A percentile compares a stretch with the other conserved stretches of the same genome.
These are phyloP conservation scores for Gortyna flavago DNA, from an alignment of 2,888 invertebrate genomes.

Conservation along the genomic window DNA sequence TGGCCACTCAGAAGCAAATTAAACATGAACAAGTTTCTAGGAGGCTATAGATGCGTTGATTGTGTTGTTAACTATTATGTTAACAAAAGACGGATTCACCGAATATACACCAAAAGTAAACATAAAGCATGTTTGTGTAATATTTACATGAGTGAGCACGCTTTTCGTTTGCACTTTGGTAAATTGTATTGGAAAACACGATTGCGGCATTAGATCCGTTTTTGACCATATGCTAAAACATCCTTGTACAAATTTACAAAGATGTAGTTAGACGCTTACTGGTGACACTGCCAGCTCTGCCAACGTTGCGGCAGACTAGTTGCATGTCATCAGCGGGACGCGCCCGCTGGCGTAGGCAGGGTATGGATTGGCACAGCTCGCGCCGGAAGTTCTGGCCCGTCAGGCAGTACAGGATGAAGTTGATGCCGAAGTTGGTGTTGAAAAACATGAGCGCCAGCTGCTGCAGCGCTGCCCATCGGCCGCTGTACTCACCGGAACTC, in stretches of 20 bases:
- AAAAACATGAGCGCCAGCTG: slow-evolving; percentile 92
- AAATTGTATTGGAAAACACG: not conserved
- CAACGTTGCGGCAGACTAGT: slow-evolving; percentile 56
- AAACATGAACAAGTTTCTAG: not conserved
- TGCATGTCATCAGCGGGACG: slow-evolving; percentile 50
- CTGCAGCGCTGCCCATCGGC: slow-evolving; percentile 90
- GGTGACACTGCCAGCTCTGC: slow-evolving; percentile 73
- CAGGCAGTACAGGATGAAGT: slow-evolving; percentile 95
- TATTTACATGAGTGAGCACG: not conserved
- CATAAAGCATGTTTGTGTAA: not conserved
- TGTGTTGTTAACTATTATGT: not conserved
- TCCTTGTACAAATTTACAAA: not conserved
- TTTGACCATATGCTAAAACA: not conserved
- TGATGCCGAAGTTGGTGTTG: slow-evolving; percentile 95
- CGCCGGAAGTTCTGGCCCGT: slow-evolving; percentile 95
- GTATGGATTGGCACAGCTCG: slow-evolving; percentile 82
- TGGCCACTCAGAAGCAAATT: not conserved
- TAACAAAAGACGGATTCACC: not conserved
- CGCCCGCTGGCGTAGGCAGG: slow-evolving; percentile 66
- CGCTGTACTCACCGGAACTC: slow-evolving; percentile 75
- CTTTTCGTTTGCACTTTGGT: no score
- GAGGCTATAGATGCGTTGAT: not conserved
- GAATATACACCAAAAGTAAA: not conserved
- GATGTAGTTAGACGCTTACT: slow-evolving; percentile 72
- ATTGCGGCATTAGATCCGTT: no score